A percentile compares a stretch with the other conserved stretches of the same genome.
Conservation (phyloP, 2,113 vertebrate species). For the Platysternon megacephalum region DNA sequence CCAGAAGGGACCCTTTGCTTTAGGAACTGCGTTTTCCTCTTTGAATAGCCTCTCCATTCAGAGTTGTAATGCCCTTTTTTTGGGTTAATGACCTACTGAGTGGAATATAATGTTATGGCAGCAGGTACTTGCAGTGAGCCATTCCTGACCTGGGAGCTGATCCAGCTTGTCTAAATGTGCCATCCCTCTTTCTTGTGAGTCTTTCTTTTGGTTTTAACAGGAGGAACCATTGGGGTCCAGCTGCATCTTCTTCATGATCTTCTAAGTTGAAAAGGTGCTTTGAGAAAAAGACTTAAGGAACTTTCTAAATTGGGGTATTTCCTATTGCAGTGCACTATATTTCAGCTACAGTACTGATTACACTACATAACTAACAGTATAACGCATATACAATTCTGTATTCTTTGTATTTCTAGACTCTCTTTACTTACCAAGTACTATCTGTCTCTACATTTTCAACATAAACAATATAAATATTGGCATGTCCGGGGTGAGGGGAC, state of each 20-base stretch:
- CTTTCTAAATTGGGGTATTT: neutral
- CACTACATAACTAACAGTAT: neutral
- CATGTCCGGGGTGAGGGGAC: neutral
- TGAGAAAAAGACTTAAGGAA: neutral
- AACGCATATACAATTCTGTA: rapidly evolving
- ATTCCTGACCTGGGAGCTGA: neutral
- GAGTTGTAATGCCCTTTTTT: neutral
- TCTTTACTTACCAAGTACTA: neutral
- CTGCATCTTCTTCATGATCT: neutral
- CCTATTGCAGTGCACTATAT: neutral
- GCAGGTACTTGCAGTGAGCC: neutral
- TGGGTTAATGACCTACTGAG: neutral
- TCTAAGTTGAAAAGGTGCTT: neutral
- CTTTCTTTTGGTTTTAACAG: neutral
- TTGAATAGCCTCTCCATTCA: neutral
- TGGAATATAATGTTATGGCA: neutral
- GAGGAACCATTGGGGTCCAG: neutral
- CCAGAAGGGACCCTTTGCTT: neutral
- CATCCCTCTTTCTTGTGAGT: neutral
- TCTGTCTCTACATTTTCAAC: rapidly evolving
- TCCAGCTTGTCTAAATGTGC: neutral
- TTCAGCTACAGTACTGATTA: neutral
- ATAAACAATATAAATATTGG: neutral
- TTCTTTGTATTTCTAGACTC: neutral
- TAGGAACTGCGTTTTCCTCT: neutral